These are phyloP conservation scores for Polymixis flavicincta DNA, from an alignment of 2,888 invertebrate species.

Conservation along the genomic window DNA sequence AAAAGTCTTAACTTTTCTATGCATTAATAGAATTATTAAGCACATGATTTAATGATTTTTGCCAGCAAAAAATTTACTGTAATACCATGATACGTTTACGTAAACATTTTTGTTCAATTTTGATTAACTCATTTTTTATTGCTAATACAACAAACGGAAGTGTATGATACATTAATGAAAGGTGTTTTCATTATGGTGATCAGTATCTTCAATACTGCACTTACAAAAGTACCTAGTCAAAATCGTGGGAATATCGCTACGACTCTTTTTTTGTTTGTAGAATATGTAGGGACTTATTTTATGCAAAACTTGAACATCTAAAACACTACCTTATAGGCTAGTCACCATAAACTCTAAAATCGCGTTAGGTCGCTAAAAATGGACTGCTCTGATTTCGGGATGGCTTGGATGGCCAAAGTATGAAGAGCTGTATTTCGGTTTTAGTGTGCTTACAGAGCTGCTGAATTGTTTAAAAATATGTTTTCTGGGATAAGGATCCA, in stretches of 20 bases:
- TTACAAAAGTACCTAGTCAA: neutral
- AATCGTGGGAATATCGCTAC: neutral
- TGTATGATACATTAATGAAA: neutral
- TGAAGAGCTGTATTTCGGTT: too few species aligned
- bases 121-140: constrained; percentile 3
- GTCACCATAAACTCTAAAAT: too few species aligned
- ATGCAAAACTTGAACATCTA: neutral
- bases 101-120: neutral
- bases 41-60: too few species aligned
- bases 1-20: too few species aligned
- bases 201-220: neutral
- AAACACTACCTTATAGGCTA: neutral
- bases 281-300: neutral
- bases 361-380: too few species aligned
- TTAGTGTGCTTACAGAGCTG: too few species aligned
- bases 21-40: neutral
- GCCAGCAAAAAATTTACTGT: neutral
- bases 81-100: neutral
- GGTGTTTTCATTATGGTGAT: neutral
- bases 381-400: too few species aligned
- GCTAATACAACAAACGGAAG: neutral
- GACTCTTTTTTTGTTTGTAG: neutral
- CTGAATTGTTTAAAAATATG: too few species aligned
- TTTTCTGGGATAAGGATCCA: too few species aligned
- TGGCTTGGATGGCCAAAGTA: too few species aligned